Conservation (phyloP, 2,797 vertebrate genomes). For the Gadopsis marmoratus region DNA sequence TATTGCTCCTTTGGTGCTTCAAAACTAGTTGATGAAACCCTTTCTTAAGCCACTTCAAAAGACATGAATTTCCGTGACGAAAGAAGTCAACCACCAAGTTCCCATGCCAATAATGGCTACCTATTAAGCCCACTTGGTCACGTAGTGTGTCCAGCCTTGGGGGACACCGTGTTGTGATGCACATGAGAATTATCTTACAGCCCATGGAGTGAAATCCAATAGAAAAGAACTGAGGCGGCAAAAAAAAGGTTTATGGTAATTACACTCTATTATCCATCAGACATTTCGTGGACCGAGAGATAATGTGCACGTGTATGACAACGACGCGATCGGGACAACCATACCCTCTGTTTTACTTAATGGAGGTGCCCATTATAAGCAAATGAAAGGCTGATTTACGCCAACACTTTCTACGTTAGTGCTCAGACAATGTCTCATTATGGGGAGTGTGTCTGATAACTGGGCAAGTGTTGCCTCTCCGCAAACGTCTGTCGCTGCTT, state of each 20-base stretch:
- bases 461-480: constrained; percentile 37
- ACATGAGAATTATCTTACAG: constrained; percentile 59
- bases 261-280: constrained; percentile 73
- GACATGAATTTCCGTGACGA: constrained; percentile 28
- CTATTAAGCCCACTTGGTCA: constrained; percentile 32
- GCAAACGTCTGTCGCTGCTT: constrained; percentile 24
- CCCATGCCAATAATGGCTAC: constrained; percentile 46
- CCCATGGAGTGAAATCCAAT: constrained; percentile 55
- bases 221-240: constrained; percentile 72
- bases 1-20: background rate
- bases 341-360: constrained; percentile 75
- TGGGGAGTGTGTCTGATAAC: constrained; percentile 54
- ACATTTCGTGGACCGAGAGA: constrained; percentile 67
- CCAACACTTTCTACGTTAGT: constrained; percentile 63
- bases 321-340: constrained; percentile 71
- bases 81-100: constrained; percentile 36
- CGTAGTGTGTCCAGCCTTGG: constrained; percentile 36
- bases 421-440: constrained; percentile 77
- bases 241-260: constrained; percentile 79
- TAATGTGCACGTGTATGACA: constrained; percentile 73
- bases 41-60: constrained; percentile 2
- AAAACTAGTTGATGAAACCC: constrained; percentile 7
- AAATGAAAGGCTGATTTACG: constrained; percentile 67
- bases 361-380: constrained; percentile 79
- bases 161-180: constrained; percentile 58